Percentiles rank a stretch among this genome's conserved stretches.
These are phyloP conservation scores for Apodemus speciosus DNA, from an alignment of 2,113 vertebrate genomes.

Conservation along the genomic window DNA sequence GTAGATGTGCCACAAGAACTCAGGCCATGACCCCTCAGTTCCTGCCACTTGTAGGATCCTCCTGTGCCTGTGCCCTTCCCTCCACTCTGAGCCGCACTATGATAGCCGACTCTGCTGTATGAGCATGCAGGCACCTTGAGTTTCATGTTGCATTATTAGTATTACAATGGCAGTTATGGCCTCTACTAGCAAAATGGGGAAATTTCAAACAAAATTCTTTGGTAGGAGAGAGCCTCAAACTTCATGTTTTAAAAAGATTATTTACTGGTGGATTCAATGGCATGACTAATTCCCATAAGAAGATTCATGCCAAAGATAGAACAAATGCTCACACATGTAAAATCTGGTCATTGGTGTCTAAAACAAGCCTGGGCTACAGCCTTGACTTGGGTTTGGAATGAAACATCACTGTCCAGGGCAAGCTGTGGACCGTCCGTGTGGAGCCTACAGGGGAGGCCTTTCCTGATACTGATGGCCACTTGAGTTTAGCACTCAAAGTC, in stretches of 20 bases:
- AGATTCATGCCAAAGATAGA: conserved; percentile 64
- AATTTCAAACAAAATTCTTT: conserved; percentile 74
- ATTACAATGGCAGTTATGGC: conserved; percentile 71
- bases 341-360: conserved; percentile 64
- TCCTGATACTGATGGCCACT: conserved; percentile 39
- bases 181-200: conserved; percentile 69
- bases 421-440: conserved; percentile 20
- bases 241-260: conserved; percentile 77
- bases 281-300: conserved; percentile 49
- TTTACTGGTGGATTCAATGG: conserved; percentile 57
- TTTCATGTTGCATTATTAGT: conserved; percentile 73
- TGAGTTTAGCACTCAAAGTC: conserved; percentile 3
- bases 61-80: conserved; percentile 10
- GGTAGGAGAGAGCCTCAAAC: conserved; percentile 77
- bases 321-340: conserved; percentile 62
- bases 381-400: neutral
- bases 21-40: conserved; percentile 34
- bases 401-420: conserved; percentile 9
- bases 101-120: conserved; percentile 69
- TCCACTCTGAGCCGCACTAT: conserved; percentile 67
- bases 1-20: conserved; percentile 44
- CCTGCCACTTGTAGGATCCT: neutral
- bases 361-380: conserved; percentile 54
- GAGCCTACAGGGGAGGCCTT: neutral
- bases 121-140: conserved; percentile 81